Evolutionary conservation across 1,140 invertebrate genomes (phyloP).

Genomic region (Augochlora pura): DNA sequence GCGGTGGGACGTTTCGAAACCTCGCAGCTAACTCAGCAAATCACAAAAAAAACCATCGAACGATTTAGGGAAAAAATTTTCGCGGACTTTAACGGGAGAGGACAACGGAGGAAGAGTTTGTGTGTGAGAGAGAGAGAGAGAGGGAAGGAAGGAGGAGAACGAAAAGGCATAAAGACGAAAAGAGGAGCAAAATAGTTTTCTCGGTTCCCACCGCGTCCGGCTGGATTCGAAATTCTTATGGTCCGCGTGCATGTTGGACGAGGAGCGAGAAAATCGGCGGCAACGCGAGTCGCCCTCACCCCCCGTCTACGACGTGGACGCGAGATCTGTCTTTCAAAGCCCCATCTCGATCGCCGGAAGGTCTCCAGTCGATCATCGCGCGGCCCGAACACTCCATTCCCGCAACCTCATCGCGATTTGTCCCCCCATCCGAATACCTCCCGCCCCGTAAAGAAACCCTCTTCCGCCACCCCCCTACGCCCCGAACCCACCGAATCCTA

Average conservation of each 20-base stretch:
- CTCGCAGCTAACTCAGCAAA: slow-evolving; percentile 66
- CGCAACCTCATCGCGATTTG: slow-evolving; percentile 52
- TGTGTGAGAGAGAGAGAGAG: no score
- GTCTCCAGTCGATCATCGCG: slow-evolving; percentile 50
- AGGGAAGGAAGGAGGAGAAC: not conserved
- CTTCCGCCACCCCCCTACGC: not conserved
- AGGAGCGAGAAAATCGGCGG: not conserved
- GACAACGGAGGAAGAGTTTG: not conserved
- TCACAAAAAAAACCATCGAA: slow-evolving; percentile 61
- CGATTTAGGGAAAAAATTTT: slow-evolving; percentile 18
- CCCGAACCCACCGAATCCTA: not conserved
- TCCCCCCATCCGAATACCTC: slow-evolving; percentile 12
- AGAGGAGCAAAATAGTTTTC: slow-evolving; percentile 46
- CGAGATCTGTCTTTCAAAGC: slow-evolving; percentile 49
- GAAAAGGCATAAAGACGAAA: not conserved
- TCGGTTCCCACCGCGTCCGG: slow-evolving; percentile 62
- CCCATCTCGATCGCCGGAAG: slow-evolving; percentile 47
- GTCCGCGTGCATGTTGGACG: slow-evolving; percentile 54
- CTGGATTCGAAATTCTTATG: slow-evolving; percentile 62
- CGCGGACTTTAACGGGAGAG: not conserved
- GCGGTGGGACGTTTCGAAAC: slow-evolving; percentile 65
- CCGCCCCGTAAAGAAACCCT: not conserved
- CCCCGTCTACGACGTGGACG: slow-evolving; percentile 46
- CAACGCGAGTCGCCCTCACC: no score
- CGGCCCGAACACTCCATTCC: slow-evolving; percentile 54